Conservation (phyloP, 2,888 invertebrate species). For the Norana najaformis region DNA sequence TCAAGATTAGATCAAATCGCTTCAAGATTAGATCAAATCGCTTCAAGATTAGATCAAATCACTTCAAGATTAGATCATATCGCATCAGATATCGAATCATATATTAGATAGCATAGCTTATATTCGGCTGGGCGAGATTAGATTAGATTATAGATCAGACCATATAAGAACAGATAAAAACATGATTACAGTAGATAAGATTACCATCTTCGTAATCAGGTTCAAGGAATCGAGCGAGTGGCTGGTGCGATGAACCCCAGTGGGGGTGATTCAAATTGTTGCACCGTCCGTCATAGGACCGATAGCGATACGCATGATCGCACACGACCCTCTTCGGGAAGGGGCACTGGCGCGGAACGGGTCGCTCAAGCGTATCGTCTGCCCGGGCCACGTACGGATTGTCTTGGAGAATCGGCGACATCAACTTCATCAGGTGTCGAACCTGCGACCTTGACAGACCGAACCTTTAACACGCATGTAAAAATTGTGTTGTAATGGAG, state of each 20-base stretch:
- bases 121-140: neutral
- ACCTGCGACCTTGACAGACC: constrained; percentile 32
- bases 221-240: constrained; percentile 43
- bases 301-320: constrained; percentile 40
- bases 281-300: constrained; percentile 50
- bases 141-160: too few relatives aligned
- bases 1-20: too few relatives aligned
- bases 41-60: too few relatives aligned
- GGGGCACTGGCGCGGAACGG: constrained; percentile 33
- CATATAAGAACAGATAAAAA: too few relatives aligned
- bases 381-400: constrained; percentile 20
- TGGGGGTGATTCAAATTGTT: constrained; percentile 47
- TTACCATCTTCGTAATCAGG: constrained; percentile 47
- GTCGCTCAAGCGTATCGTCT: constrained; percentile 25
- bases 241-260: constrained; percentile 43
- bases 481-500: neutral
- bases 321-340: constrained; percentile 40
- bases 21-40: too few relatives aligned
- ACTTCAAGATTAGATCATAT: too few relatives aligned
- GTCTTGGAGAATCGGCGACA: constrained; percentile 22
- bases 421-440: constrained; percentile 28
- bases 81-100: too few relatives aligned
- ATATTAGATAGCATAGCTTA: too few relatives aligned
- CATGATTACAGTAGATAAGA: neutral
- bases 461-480: constrained; percentile 3